Conservation (phyloP, 2,113 vertebrate genomes). For the Mastomys coucha region DNA sequence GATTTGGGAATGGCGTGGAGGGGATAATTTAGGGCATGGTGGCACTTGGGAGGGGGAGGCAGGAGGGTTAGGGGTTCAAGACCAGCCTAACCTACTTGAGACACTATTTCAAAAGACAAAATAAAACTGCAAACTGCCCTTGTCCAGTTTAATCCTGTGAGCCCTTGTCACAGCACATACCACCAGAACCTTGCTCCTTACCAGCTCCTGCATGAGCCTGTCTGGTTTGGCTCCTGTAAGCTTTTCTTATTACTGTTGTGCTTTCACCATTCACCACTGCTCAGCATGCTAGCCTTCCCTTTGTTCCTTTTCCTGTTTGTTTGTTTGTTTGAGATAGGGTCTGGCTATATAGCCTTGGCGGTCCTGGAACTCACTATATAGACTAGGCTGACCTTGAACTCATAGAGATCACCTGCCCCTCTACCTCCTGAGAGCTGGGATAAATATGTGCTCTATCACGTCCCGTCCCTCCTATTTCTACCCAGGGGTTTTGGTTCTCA, state of each 20-base stretch:
- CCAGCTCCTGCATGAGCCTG: not conserved
- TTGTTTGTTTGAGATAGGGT: not conserved
- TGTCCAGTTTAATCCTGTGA: not conserved
- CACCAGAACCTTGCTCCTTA: not conserved
- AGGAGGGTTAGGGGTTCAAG: not conserved
- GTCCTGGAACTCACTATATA: not conserved
- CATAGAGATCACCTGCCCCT: not conserved
- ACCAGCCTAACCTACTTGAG: not conserved
- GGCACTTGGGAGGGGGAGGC: not conserved
- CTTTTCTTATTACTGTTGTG: not conserved
- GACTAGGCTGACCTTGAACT: not conserved
- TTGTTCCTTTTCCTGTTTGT: not conserved
- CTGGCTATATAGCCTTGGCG: not conserved
- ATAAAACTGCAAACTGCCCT: not conserved
- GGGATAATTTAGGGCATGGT: not conserved
- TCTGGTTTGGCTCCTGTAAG: not conserved
- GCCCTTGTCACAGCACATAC: not conserved
- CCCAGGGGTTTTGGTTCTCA: not conserved
- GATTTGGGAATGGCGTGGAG: not conserved
- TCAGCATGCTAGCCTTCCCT: not conserved
- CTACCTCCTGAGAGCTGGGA: not conserved
- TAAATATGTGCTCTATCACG: not conserved
- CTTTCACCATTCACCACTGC: not conserved
- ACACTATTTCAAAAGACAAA: not conserved
- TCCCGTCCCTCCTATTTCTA: not conserved